Percentiles rank a stretch among this genome's conserved stretches.
These are phyloP conservation scores for Perithous albicinctus DNA, from an alignment of 2,888 invertebrate species.

Conservation along the genomic window DNA sequence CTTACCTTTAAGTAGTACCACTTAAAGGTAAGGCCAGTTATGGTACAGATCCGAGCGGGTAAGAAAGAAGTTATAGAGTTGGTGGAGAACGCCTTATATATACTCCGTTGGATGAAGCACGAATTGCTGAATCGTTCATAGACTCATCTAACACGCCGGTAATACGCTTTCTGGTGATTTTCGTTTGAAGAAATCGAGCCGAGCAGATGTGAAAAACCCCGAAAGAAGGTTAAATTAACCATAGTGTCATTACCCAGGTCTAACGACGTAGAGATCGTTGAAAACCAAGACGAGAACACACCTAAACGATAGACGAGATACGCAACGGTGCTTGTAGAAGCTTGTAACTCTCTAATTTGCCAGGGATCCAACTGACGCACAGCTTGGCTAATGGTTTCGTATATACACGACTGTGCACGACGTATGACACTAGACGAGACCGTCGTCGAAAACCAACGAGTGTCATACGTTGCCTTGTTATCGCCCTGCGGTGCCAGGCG, in stretches of 20 bases:
- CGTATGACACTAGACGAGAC: neutral
- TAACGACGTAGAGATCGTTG: neutral
- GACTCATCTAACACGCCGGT: neutral
- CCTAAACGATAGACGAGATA: slow-evolving; percentile 13
- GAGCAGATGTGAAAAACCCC: neutral
- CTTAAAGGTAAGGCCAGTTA: too few species aligned
- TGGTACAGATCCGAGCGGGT: too few species aligned
- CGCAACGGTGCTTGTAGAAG: neutral
- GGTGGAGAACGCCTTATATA: too few species aligned
- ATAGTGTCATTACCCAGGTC: neutral
- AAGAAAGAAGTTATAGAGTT: too few species aligned
- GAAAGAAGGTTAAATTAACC: neutral
- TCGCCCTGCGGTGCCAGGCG: neutral
- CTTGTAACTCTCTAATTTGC: slow-evolving; percentile 14
- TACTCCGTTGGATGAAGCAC: too few species aligned
- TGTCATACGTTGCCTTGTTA: slow-evolving; percentile 28
- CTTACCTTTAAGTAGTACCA: too few species aligned
- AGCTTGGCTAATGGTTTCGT: slow-evolving; percentile 1
- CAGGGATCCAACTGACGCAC: neutral
- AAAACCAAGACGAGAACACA: neutral
- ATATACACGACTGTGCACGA: neutral
- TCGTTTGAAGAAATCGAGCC: neutral
- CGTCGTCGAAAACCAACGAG: slow-evolving; percentile 10
- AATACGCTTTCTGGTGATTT: neutral
- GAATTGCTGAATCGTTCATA: neutral